Evolutionary conservation across 23 tunicate species (phyloP).

Genomic region (Ciona savignyi): DNA sequence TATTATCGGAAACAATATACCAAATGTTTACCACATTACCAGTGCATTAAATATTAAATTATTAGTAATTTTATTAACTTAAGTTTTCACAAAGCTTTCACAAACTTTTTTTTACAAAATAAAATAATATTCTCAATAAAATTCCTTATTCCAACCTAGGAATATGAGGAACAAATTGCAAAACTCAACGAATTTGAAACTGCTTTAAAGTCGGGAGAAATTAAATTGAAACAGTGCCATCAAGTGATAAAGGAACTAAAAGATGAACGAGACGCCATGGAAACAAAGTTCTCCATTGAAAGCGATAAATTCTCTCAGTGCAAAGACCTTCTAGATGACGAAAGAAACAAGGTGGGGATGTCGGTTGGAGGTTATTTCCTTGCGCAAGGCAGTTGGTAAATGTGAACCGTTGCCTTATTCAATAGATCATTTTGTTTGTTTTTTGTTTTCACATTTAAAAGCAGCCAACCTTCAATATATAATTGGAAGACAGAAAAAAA

Average conservation of each 20-base stretch:
- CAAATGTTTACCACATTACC: no score
- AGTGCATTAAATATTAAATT: no score
- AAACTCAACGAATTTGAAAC: conserved; percentile 56
- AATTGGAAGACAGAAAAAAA: no score
- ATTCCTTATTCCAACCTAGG: conserved; percentile 4
- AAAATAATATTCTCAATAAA: background rate
- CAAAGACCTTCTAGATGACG: conserved; percentile 51
- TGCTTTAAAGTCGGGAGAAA: conserved; percentile 29
- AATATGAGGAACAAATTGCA: conserved; percentile 9
- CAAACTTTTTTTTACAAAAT: background rate
- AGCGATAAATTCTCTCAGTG: conserved; percentile 41
- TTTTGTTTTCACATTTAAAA: background rate
- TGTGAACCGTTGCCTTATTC: no score
- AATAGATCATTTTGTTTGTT: background rate
- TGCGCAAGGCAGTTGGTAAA: no score
- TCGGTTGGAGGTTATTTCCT: no score
- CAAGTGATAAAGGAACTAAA: conserved; percentile 13
- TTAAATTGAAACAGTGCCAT: conserved; percentile 37
- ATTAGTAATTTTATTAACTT: no score
- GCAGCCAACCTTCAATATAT: background rate
- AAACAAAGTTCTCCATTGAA: conserved; percentile 36
- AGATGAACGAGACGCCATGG: conserved; percentile 23
- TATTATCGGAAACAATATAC: no score
- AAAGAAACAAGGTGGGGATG: conserved; percentile 36
- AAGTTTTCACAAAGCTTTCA: no score